These are phyloP conservation scores for Galemys pyrenaicus DNA, from an alignment of 2,113 vertebrate species.

Conservation along the genomic window DNA sequence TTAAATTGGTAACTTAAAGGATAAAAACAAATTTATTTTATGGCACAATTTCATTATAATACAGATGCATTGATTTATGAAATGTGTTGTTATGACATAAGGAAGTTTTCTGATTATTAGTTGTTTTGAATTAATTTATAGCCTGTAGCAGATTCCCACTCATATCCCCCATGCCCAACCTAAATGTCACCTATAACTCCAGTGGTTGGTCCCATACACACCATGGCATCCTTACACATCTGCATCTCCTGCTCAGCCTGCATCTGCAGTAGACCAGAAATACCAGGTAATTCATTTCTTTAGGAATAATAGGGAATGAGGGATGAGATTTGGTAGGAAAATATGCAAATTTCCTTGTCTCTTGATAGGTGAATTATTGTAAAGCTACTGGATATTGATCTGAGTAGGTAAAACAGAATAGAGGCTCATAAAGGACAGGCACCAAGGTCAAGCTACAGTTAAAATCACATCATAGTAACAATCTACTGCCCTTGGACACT, in stretches of 20 bases:
- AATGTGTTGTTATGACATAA: not conserved
- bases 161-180: not conserved
- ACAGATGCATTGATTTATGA: constrained; percentile 27
- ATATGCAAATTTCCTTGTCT: not conserved
- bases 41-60: not conserved
- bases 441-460: not conserved
- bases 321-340: not conserved
- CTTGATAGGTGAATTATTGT: not conserved
- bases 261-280: not conserved
- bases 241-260: not conserved
- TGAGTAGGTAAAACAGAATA: not conserved
- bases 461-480: not conserved
- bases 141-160: not conserved
- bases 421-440: not conserved
- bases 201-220: not conserved
- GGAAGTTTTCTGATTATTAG: not conserved
- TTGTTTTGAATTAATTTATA: constrained; percentile 10
- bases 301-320: not conserved
- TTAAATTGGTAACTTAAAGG: constrained; percentile 42
- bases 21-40: constrained; percentile 42
- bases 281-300: not conserved
- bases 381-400: not conserved
- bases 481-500: not conserved
- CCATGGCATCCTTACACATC: not conserved
- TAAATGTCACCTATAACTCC: not conserved